These are phyloP conservation scores for Embiotoca jacksoni DNA, from an alignment of 2,113 vertebrate species.

Conservation along the genomic window DNA sequence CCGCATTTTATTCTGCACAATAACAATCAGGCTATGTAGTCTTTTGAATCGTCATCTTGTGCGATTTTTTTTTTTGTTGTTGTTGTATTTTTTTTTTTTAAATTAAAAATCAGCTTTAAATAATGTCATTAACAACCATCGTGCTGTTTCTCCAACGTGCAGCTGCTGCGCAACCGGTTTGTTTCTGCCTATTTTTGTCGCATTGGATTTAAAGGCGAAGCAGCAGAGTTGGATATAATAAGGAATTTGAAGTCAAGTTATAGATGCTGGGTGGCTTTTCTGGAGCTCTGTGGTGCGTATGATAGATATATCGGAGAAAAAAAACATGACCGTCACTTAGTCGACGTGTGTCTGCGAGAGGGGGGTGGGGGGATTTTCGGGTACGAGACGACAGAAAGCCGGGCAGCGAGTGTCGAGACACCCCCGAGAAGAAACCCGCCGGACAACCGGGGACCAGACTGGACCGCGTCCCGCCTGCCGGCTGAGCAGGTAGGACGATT, in stretches of 20 bases:
- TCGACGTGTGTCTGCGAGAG: not conserved
- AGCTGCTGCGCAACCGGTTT: constrained; percentile 53
- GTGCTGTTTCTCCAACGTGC: not conserved
- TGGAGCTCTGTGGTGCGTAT: not conserved
- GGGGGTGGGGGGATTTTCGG: constrained; percentile 1
- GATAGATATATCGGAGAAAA: not conserved
- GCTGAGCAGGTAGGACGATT: constrained; percentile 62
- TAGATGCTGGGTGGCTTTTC: not conserved
- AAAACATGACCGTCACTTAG: not conserved
- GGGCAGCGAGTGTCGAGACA: constrained; percentile 16
- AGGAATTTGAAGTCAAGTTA: constrained; percentile 2
- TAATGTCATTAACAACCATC: not conserved
- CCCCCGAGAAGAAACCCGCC: constrained; percentile 12
- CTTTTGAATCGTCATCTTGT: not conserved
- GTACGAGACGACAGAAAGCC: not conserved
- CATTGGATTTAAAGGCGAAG: constrained; percentile 72
- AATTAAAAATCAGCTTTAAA: not conserved
- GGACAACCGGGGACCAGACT: not conserved
- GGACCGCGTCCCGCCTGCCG: constrained; percentile 42
- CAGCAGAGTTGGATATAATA: constrained; percentile 25
- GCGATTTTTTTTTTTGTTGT: not conserved
- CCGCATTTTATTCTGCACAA: not conserved
- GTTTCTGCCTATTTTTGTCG: constrained; percentile 66
- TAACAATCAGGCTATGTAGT: not conserved
- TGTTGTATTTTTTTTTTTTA: too few relatives aligned